Evolutionary conservation across 2,888 invertebrate species (phyloP), one percentile per base, ranked within the genome.

Genomic region (Andrena camellia): DNA sequence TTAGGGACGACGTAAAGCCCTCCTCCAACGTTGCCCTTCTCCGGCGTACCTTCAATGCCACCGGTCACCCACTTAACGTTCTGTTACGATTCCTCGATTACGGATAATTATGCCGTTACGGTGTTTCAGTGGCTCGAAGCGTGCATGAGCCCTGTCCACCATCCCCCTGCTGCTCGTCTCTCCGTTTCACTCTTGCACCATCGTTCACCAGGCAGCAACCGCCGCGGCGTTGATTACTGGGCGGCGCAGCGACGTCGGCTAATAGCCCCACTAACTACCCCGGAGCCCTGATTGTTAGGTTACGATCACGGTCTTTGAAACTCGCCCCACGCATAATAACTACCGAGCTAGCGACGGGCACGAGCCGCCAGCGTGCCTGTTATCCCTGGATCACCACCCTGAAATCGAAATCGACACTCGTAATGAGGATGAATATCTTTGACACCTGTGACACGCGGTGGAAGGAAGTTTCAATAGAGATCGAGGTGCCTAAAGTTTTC

Each of bases 251-350:
- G 74, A 78, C 84, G 83, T 76, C 70, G 81, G 81, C 84, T 88
- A 89, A 88, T 87, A 88, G 87, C 83, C 80, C 83, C 80, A 67
- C 86, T 88, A 89, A 89, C 89, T 88, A 89, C 86, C 83, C 42
- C 85, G 23, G 81, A 79, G 80, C 79, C 84, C 86, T 87, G 88
- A 89, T 89, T 89, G 87, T 89, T 89, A 85, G 87, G 84, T 86
- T 87, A 83, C 84, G 85, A 87, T 84, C 78, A 81, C 77, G 81
- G 83, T 85, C 86, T 88, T 86, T 83, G 84, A 86, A 88, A 86
- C 85, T 85, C 88, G 82, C 78, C 81, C 83, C 78, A 78, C 83
- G 86, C 87, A 85, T 86, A 86, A 86, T 86, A 86, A 85, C 83
- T 73, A 83, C 78, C 59, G 62, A 26, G 72, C 57, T 85, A 85